A percentile compares a stretch with the other conserved stretches of the same genome.
Conservation (phyloP, 1,140 invertebrate genomes). For the Cydia amplana region DNA sequence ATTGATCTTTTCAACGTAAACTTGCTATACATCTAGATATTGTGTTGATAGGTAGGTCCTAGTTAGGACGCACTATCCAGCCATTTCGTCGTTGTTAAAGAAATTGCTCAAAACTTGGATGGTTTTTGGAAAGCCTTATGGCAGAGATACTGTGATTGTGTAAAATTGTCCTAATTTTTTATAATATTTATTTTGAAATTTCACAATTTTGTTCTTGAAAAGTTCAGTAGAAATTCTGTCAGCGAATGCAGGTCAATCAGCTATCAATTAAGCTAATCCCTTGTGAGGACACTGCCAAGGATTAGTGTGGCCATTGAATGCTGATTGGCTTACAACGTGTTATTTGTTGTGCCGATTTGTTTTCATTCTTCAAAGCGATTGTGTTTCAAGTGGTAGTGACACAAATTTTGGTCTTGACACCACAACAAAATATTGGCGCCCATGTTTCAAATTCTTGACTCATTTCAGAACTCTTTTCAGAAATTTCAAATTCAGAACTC, state of each 20-base stretch:
- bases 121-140: too few relatives aligned
- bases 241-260: slow-evolving; percentile 20
- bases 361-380: slow-evolving; percentile 19
- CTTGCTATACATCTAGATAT: neutral
- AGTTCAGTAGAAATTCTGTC: neutral
- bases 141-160: too few relatives aligned
- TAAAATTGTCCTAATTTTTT: too few relatives aligned
- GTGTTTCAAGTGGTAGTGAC: slow-evolving; percentile 29
- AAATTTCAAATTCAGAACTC: too few relatives aligned
- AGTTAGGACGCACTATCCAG: too few relatives aligned
- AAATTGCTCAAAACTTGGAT: neutral
- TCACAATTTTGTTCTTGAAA: too few relatives aligned
- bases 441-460: slow-evolving; percentile 23
- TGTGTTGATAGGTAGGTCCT: too few relatives aligned
- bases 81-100: too few relatives aligned
- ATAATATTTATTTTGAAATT: too few relatives aligned
- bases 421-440: slow-evolving; percentile 27
- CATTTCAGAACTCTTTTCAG: too few relatives aligned
- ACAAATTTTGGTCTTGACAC: neutral
- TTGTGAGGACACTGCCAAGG: slow-evolving; percentile 33
- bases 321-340: slow-evolving; percentile 37
- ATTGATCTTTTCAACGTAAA: too few relatives aligned
- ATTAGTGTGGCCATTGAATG: slow-evolving; percentile 35
- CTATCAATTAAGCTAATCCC: slow-evolving; percentile 33
- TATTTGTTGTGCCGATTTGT: slow-evolving; percentile 34